Percentiles rank a stretch among this genome's conserved stretches.
Evolutionary conservation across 2,113 vertebrate species (phyloP).

Genomic region (Sorex araneus): DNA sequence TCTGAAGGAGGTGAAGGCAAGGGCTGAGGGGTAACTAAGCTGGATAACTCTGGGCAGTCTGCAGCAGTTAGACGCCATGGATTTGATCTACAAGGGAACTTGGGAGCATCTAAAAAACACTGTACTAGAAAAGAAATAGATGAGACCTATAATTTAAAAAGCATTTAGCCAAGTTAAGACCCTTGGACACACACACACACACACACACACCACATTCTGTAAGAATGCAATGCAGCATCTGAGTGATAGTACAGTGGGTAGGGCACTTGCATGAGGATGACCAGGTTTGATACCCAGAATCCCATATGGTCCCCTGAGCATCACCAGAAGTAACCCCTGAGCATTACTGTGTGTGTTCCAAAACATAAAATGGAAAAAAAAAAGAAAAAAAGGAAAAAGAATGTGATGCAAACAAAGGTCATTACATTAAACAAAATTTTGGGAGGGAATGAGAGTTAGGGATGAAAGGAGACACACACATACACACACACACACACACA

Average conservation of each 20-base stretch:
- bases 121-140: not conserved
- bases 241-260: too few relatives aligned
- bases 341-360: too few relatives aligned
- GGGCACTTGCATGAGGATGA: too few relatives aligned
- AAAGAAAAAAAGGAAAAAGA: too few relatives aligned
- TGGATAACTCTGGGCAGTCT: not conserved
- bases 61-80: not conserved
- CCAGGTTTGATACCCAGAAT: too few relatives aligned
- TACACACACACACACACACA: not conserved
- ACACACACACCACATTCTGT: not conserved
- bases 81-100: not conserved
- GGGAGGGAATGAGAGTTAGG: not conserved
- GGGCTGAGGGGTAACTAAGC: not conserved
- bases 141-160: not conserved
- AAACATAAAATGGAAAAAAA: too few relatives aligned
- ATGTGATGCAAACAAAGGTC: not conserved
- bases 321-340: too few relatives aligned
- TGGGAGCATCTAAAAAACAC: not conserved
- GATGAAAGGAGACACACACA: slow-evolving; percentile 3
- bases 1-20: not conserved
- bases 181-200: not conserved
- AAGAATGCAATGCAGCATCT: not conserved
- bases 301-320: too few relatives aligned
- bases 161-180: not conserved
- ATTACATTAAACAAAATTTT: not conserved